phyloP scores from a whole-genome alignment of 2,797 vertebrate genomes.

The Coregonus ussuriensis region DNA sequence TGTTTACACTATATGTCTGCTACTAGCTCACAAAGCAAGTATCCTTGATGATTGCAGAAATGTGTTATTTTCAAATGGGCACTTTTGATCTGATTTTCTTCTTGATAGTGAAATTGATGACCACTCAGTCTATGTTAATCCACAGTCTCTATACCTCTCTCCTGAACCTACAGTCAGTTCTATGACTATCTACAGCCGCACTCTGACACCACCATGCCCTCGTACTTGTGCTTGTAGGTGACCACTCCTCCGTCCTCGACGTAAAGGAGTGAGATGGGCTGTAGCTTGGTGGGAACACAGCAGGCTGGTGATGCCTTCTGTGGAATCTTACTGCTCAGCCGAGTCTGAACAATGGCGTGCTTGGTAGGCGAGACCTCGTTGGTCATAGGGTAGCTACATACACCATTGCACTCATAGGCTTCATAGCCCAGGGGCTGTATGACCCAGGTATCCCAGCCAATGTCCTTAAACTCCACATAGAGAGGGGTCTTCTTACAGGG shows the following conservation, averaged over 20 bases:
- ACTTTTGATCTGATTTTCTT: neutral
- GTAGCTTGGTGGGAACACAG: slow-evolving; percentile 93
- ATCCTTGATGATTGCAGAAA: slow-evolving; percentile 9
- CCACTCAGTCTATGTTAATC: slow-evolving; percentile 7
- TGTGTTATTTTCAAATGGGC: neutral
- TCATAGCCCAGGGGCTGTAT: slow-evolving; percentile 89
- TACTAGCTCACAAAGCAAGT: slow-evolving; percentile 71
- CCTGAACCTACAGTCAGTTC: slow-evolving; percentile 70
- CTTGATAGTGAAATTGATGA: neutral
- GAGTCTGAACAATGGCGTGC: slow-evolving; percentile 90
- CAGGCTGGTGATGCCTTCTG: slow-evolving; percentile 85
- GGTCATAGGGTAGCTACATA: slow-evolving; percentile 86
- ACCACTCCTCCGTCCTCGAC: slow-evolving; percentile 84
- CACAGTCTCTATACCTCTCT: slow-evolving; percentile 62
- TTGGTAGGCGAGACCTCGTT: slow-evolving; percentile 89
- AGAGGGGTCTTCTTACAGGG: slow-evolving; percentile 88
- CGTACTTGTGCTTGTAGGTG: slow-evolving; percentile 94
- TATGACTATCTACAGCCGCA: slow-evolving; percentile 92
- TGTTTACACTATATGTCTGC: slow-evolving; percentile 42
- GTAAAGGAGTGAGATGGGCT: slow-evolving; percentile 95
- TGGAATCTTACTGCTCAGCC: slow-evolving; percentile 85
- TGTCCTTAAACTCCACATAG: slow-evolving; percentile 95
- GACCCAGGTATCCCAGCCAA: slow-evolving; percentile 94
- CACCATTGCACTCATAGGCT: slow-evolving; percentile 88
- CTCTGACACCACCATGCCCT: slow-evolving; percentile 94